phyloP scores from a whole-genome alignment of 1,140 invertebrate genomes.

The Heliconius congener region DNA sequence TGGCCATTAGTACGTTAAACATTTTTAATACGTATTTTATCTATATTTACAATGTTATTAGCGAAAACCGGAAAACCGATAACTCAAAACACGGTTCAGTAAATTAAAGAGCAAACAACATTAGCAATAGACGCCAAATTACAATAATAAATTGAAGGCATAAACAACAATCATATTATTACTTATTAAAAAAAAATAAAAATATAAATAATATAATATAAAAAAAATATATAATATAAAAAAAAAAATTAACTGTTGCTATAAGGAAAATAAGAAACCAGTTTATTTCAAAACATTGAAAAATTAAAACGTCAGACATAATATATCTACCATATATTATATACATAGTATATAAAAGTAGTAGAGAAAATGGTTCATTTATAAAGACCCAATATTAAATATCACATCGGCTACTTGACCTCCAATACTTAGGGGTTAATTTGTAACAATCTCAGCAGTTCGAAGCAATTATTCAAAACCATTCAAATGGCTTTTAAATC shows the following conservation, averaged over 20 bases:
- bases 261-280: background rate
- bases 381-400: background rate
- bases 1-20: too few species aligned
- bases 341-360: background rate
- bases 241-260: background rate
- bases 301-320: background rate
- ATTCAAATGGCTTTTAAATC: background rate
- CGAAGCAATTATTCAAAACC: background rate
- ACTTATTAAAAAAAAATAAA: too few species aligned
- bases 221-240: too few species aligned
- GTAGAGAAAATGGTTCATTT: background rate
- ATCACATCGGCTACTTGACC: conserved; percentile 29
- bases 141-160: background rate
- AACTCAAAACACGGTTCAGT: too few species aligned
- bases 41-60: too few species aligned
- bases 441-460: conserved; percentile 20
- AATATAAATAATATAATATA: too few species aligned
- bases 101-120: background rate
- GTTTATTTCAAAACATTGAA: background rate
- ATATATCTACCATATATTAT: background rate
- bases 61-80: too few species aligned
- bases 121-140: background rate
- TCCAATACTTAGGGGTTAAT: conserved; percentile 38
- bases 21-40: too few species aligned
- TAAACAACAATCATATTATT: background rate